Evolutionary conservation across 2,113 vertebrate species (phyloP).

Genomic region (Petrocephalus microphthalmus): DNA sequence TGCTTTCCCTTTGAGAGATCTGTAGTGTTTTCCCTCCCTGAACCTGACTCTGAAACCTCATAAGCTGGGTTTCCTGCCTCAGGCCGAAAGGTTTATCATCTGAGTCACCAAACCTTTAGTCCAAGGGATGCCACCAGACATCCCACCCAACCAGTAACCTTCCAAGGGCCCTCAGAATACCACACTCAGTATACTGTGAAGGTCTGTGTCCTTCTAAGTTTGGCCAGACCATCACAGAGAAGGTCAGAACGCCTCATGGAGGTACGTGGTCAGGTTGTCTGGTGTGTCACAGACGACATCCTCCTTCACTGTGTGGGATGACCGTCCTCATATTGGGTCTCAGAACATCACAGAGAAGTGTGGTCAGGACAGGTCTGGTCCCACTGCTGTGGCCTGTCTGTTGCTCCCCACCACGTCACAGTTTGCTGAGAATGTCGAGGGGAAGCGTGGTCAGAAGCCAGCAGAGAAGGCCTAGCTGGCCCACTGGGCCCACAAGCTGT

Average conservation of each 20-base stretch:
- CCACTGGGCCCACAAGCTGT: background rate
- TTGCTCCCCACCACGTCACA: background rate
- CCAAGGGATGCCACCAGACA: background rate
- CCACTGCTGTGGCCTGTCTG: background rate
- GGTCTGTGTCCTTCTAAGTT: background rate
- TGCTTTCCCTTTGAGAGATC: background rate
- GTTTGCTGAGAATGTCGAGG: background rate
- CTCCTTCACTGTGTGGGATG: background rate
- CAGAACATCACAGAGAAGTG: background rate
- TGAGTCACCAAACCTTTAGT: background rate
- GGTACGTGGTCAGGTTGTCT: background rate
- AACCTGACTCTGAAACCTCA: background rate
- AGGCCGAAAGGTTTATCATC: background rate
- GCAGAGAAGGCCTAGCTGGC: background rate
- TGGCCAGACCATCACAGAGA: slow-evolving; percentile 2
- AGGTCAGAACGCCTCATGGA: background rate
- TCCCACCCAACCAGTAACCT: background rate
- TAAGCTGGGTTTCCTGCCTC: background rate
- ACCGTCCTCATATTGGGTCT: background rate
- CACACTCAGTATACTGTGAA: background rate
- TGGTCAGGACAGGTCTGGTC: background rate
- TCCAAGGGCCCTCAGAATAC: background rate
- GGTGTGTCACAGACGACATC: background rate
- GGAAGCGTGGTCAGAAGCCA: background rate
- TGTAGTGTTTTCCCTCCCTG: background rate